Evolutionary conservation across 2,797 vertebrate genomes (phyloP).

Genomic region (Falco cherrug): DNA sequence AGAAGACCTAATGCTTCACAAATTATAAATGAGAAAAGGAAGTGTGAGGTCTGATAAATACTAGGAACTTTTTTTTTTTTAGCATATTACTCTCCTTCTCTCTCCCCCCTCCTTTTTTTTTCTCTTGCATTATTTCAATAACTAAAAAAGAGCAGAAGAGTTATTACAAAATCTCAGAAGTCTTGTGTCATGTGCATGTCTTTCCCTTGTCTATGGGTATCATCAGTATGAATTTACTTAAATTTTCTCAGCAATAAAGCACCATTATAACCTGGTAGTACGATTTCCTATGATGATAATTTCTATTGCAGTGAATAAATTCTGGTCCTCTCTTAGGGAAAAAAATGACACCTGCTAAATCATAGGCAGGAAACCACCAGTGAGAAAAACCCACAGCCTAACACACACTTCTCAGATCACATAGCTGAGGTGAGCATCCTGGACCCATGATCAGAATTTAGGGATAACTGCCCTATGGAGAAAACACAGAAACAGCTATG

Average conservation of each 20-base stretch:
- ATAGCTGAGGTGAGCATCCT: background rate
- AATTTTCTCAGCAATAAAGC: background rate
- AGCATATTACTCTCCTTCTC: background rate
- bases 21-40: background rate
- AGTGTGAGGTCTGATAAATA: background rate
- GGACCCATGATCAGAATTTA: background rate
- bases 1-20: background rate
- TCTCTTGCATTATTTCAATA: background rate
- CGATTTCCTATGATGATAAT: background rate
- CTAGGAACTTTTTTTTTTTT: background rate
- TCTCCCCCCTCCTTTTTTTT: background rate
- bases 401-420: fast-evolving
- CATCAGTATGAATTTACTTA: background rate
- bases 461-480: background rate
- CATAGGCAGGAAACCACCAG: background rate
- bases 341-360: background rate
- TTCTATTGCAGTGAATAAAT: background rate
- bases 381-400: background rate
- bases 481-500: background rate
- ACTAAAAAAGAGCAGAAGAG: background rate
- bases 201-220: background rate
- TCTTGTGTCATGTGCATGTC: background rate
- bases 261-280: background rate
- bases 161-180: background rate
- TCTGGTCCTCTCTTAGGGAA: background rate